Conservation (phyloP, 2,888 invertebrate species). For the Pandemis heparana region DNA sequence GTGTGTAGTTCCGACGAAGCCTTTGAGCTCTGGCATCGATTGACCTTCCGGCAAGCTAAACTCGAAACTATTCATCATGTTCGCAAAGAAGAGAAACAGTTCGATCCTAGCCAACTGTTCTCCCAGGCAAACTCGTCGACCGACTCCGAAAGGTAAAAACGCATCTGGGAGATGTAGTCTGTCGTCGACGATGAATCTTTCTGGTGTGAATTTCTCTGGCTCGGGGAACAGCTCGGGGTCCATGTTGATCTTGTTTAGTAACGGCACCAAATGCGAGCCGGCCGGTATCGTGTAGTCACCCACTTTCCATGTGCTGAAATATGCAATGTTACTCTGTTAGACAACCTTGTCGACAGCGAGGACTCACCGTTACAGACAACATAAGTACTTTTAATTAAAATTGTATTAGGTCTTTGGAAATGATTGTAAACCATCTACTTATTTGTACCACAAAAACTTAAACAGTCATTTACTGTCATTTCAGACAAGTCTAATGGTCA, state of each 20-base stretch:
- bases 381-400: too few species aligned
- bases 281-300: conserved; percentile 91
- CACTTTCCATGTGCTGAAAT: conserved; percentile 88
- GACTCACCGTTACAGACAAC: too few species aligned
- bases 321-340: conserved; percentile 1
- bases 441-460: too few species aligned
- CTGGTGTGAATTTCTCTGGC: conserved; percentile 91
- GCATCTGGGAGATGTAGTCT: conserved; percentile 90
- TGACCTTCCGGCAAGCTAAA: conserved; percentile 88
- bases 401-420: too few species aligned
- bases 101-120: conserved; percentile 93
- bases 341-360: not conserved
- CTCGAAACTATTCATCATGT: conserved; percentile 90
- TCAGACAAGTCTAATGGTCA: too few species aligned
- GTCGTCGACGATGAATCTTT: conserved; percentile 90
- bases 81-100: conserved; percentile 92
- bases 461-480: too few species aligned
- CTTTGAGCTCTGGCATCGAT: conserved; percentile 89
- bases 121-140: conserved; percentile 93
- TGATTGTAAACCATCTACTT: too few species aligned
- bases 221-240: conserved; percentile 92
- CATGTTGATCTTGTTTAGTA: conserved; percentile 94
- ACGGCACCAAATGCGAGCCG: conserved; percentile 91
- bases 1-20: conserved; percentile 90
- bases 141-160: conserved; percentile 94